Conservation (phyloP, 2,113 vertebrate species). For the Semnornis frantzii region DNA sequence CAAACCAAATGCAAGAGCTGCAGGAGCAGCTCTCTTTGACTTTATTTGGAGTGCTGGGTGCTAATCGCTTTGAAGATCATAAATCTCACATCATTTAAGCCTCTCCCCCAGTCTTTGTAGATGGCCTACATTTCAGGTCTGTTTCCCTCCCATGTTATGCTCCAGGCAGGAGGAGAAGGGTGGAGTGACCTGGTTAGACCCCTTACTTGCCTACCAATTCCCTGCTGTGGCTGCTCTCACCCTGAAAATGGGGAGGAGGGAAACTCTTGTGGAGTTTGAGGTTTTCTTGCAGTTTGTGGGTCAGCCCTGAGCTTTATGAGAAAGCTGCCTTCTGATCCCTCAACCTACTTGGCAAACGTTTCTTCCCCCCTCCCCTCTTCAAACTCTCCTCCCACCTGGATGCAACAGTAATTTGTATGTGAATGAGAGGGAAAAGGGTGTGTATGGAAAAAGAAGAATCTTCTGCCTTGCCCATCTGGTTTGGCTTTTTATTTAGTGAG, state of each 20-base stretch:
- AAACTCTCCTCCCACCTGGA: conserved; percentile 62
- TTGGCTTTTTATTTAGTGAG: conserved; percentile 33
- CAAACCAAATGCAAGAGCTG: not conserved
- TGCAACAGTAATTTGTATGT: conserved; percentile 61
- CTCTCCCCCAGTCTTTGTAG: conserved; percentile 62
- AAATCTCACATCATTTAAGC: conserved; percentile 50
- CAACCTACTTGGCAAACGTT: conserved; percentile 55
- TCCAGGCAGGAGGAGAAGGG: conserved; percentile 51
- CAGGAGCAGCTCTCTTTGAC: conserved; percentile 50
- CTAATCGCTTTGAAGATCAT: conserved; percentile 68
- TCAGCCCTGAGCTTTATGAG: conserved; percentile 57
- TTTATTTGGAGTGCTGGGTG: conserved; percentile 58
- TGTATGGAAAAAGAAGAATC: conserved; percentile 53
- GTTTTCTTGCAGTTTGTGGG: conserved; percentile 62
- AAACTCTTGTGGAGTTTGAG: conserved; percentile 47
- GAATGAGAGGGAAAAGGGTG: conserved; percentile 55
- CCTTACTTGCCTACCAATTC: conserved; percentile 36
- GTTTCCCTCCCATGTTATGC: conserved; percentile 17
- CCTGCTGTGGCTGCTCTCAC: conserved; percentile 45
- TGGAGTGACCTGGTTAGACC: conserved; percentile 68
- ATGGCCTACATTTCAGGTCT: conserved; percentile 60
- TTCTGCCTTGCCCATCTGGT: conserved; percentile 41
- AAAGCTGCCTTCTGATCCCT: conserved; percentile 66
- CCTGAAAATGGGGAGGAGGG: conserved; percentile 31
- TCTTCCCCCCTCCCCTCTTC: not conserved